Base-by-base conservation (phyloP, 2,888 invertebrate species). In the Thymelicus sylvestris region DNA sequence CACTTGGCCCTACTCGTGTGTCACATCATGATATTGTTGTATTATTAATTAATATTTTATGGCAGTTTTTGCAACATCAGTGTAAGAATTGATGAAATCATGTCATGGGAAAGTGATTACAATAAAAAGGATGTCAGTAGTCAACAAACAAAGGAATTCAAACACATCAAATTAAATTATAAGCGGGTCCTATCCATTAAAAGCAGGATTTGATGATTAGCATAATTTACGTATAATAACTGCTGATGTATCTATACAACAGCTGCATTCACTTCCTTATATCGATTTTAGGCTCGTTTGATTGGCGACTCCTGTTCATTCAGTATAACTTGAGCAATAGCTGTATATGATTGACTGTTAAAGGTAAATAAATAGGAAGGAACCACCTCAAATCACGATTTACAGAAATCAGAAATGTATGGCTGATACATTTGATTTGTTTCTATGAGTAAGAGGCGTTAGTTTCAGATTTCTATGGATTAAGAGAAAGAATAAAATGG, bases 81-180 rank as follows among this genome's bases (percentile, higher is more conserved):
- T 52, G 19, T 19, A 39, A 64, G 59, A 7, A 59, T n/a, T 24
- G 24, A 55, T 55, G 12, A 8, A 19, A 24, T 55, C 55, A 19
- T 55, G 50, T 55, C 55, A 55, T 55, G 55, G 55, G 55, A 55
- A 55, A 55, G 10, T 55, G 24, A 24, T 55, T 55, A 24, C 24
- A 24, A 24, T 55, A 24, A 24, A 55, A 24, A 24, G 19, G 10
- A 55, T 55, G 24, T 55, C 10, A 19, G 55, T 19, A 55, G 55
- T 55, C 55, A 15, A 6, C 50, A 52, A 55, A 55, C 55, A 55
- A 55, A 55, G 10, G 55, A 55, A 55, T 55, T 55, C 2, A 24
- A 24, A 24, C 15, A 55, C 12, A 24, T 12, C 8, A 8, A 19
- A 55, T 55, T 55, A 55, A 55, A 24, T 10, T 10, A 55, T 24